Evolutionary conservation across 2,113 vertebrate genomes (phyloP), one percentile per base, ranked within the genome.

Genomic region (Hylia prasina): DNA sequence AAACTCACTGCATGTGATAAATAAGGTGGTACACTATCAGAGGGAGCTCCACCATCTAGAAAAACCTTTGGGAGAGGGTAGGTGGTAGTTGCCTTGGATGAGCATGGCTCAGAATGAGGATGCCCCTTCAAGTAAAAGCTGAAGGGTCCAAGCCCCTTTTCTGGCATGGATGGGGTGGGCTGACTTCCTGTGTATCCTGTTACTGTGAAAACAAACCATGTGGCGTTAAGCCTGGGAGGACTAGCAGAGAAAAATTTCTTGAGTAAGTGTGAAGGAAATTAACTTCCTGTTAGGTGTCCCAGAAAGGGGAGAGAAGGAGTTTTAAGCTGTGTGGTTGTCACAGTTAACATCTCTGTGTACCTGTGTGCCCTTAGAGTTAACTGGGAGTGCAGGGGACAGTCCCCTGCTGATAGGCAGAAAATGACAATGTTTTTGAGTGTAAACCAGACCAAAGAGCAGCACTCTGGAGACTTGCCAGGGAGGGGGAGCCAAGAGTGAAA

Each of bases 331-430:
- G 37, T 68, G 50, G 11, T n/a, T 60, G 58, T 86, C 63, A 37
- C 33, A 23, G 75, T 40, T 40, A 65, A 56, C 50, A 78, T 91
- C 56, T 70, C 30, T 1, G 2, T 37, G 20, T 20, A 35, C 33
- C 22, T 47, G 27, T 71, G 51, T 60, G 63, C 63, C 40, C 40
- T 50, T 47, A 15, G 35, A 63, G n/a, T 44, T 76, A 65, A 28
- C 30, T 33, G 66, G 22, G 64, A 35, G 45, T 21, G 57, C 82
- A 82, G 61, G 63, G 61, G 40, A 37, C 0, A 0, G 1, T n/a
- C 48, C 64, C 53, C 75, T 47, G 71, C 66, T 3, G 1, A 40
- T 19, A 57, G 50, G 37, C 37, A 73, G 87, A 89, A 87, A 80
- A 45, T n/a, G 44, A n/a, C 8, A 56, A 21, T 27, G 15, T 37